Evolutionary conservation across 1,140 invertebrate genomes (phyloP).

Genomic region (Acromyrmex heyeri): DNA sequence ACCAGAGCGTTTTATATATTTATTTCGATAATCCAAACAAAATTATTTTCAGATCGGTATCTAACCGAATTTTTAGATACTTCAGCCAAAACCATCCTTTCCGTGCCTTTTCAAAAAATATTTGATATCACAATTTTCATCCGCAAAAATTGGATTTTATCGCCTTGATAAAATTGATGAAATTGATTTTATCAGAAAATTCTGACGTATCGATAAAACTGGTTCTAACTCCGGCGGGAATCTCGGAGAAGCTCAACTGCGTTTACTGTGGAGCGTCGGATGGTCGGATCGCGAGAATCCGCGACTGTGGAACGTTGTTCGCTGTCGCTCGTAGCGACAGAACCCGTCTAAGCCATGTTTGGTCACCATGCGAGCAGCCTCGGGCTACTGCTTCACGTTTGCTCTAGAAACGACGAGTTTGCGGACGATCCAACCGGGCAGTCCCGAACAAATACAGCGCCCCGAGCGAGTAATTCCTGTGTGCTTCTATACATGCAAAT

Average conservation of each 20-base stretch:
- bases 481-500: conserved; percentile 51
- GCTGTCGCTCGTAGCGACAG: conserved; percentile 39
- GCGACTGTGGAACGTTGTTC: neutral
- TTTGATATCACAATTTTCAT: neutral
- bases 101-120: neutral
- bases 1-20: no score
- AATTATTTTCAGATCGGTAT: no score
- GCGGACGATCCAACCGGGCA: conserved; percentile 27
- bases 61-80: no score
- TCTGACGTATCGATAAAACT: neutral
- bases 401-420: conserved; percentile 67
- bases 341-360: conserved; percentile 65
- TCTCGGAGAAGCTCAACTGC: neutral
- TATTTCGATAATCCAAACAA: no score
- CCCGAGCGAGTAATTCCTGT: conserved; percentile 36
- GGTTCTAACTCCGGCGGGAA: neutral
- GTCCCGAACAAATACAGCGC: conserved; percentile 45
- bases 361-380: conserved; percentile 41
- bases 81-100: no score
- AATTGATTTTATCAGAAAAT: neutral
- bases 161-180: neutral
- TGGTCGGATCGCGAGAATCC: conserved; percentile 9
- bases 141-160: neutral
- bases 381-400: conserved; percentile 51
- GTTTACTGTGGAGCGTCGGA: conserved; percentile 16